phyloP scores from a whole-genome alignment of 2,797 vertebrate species.

The Enteromius anoplus region DNA sequence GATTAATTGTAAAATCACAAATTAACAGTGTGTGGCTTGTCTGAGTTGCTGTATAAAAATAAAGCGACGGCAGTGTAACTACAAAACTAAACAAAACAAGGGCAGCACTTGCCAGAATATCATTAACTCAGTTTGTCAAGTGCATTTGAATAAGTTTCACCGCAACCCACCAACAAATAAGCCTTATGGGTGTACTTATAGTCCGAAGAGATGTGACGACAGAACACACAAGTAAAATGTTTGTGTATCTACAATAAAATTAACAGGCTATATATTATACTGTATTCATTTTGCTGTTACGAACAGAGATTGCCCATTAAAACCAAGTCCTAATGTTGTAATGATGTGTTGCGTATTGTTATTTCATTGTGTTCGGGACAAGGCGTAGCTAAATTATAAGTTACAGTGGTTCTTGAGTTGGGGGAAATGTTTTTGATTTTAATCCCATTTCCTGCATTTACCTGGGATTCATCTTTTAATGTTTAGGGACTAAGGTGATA shows the following conservation, averaged over 20 bases:
- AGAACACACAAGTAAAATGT: not conserved
- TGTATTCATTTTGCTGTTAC: not conserved
- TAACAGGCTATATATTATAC: not conserved
- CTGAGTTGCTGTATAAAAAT: not conserved
- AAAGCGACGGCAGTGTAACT: not conserved
- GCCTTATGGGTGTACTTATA: not conserved
- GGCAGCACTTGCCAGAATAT: not conserved
- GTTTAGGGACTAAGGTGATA: too few species aligned
- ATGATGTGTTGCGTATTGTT: not conserved
- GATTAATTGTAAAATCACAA: not conserved
- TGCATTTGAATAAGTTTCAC: conserved; percentile 14
- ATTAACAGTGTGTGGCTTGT: not conserved
- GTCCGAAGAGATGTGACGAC: not conserved
- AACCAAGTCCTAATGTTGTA: not conserved
- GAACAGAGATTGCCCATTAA: not conserved
- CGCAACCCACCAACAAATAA: not conserved
- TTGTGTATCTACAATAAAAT: not conserved
- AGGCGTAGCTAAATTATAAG: not conserved
- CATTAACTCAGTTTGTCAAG: not conserved
- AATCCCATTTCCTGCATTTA: too few species aligned
- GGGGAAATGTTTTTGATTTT: too few species aligned
- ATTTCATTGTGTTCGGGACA: not conserved
- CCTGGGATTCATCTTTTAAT: too few species aligned
- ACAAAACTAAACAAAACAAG: not conserved
- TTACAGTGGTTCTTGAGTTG: not conserved